Evolutionary conservation across 2,888 invertebrate genomes (phyloP), one percentile per base, ranked within the genome.

Genomic region (Euplagia quadripunctaria): DNA sequence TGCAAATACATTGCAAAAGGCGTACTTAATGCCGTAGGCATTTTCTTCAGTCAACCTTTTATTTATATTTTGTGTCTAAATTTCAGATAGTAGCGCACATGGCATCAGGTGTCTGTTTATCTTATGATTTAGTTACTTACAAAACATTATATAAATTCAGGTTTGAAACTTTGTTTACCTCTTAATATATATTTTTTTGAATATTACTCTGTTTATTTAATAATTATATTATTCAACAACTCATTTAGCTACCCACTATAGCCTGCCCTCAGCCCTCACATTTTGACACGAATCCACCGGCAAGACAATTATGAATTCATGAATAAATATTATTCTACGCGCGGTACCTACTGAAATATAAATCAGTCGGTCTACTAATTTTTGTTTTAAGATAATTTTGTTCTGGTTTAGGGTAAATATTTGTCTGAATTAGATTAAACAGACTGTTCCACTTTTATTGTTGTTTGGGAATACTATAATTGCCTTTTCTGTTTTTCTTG

Each of bases 121-220:
- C 43, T 43, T 8, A 8, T 6, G 43, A 43, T 43, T 43, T 6
- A 6, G 43, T 43, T 6, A 6, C 4, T 43, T 43, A 43, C 4
- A 8, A 6, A 43, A 43, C 8, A 6, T 43, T 8, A 43, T 43
- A 43, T 43, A 4, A 43, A 8, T 6, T 8, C 4, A 43, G 43
- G 4, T 43, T 4, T 43, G 4, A 43, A 43, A 8, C 43, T 43
- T 43, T 6, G 43, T 43, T 43, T 43, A 43, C 43, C 43, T 43
- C 43, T 43, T 6, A 43, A 43, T 8, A 43, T 43, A 8, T 8
- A 43, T 43, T 46, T 46, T 46, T 46, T 4, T 9, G 43, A 46
- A 46, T 46, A 46, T 9, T 8, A 8, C 9, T 46, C 43, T 46
- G 43, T 46, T 46, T 46, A 9, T 9, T 75, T 73, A 74, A 64